Percentiles rank a stretch among this genome's conserved stretches.
These are phyloP conservation scores for Cylas formicarius DNA, from an alignment of 1,140 invertebrate species.

Conservation along the genomic window DNA sequence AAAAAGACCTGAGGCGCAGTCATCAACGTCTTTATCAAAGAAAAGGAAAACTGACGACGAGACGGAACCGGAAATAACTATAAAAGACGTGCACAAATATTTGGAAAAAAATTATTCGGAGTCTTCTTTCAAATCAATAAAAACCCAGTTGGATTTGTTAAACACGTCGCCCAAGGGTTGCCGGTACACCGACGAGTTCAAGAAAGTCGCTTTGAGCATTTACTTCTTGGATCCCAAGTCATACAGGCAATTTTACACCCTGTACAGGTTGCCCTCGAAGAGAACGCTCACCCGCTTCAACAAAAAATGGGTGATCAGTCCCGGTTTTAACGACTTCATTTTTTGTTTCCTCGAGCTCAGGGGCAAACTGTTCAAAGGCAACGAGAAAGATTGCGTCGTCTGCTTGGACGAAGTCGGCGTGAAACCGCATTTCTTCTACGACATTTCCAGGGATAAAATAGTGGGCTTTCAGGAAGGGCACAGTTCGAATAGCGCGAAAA, in stretches of 20 bases:
- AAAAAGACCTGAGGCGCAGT: no score
- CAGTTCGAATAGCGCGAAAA: slow-evolving; percentile 4
- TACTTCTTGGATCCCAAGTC: slow-evolving; percentile 6
- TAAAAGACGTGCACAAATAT: background rate
- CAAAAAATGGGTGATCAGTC: slow-evolving; percentile 8
- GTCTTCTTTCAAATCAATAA: background rate
- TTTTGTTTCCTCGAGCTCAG: slow-evolving; percentile 5
- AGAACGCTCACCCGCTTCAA: slow-evolving; percentile 2
- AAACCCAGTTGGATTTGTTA: slow-evolving; percentile 2
- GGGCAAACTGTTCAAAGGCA: slow-evolving; percentile 3
- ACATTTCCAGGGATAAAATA: slow-evolving; percentile 7
- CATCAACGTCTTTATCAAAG: no score
- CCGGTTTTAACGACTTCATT: slow-evolving; percentile 9
- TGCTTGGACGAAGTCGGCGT: slow-evolving; percentile 1
- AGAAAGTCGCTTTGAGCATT: slow-evolving; percentile 6
- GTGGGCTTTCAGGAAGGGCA: slow-evolving; percentile 6
- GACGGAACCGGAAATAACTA: no score
- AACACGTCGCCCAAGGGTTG: slow-evolving; percentile 7
- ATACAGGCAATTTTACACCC: slow-evolving; percentile 1
- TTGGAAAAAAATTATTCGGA: slow-evolving; percentile 5
- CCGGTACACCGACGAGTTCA: slow-evolving; percentile 5
- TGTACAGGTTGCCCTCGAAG: slow-evolving; percentile 2
- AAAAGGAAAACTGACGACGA: no score
- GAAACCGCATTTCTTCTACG: slow-evolving; percentile 6
- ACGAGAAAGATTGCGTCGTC: slow-evolving; percentile 6